Evolutionary conservation across 2,888 invertebrate genomes (phyloP).

Genomic region (Macrosiphum euphorbiae): DNA sequence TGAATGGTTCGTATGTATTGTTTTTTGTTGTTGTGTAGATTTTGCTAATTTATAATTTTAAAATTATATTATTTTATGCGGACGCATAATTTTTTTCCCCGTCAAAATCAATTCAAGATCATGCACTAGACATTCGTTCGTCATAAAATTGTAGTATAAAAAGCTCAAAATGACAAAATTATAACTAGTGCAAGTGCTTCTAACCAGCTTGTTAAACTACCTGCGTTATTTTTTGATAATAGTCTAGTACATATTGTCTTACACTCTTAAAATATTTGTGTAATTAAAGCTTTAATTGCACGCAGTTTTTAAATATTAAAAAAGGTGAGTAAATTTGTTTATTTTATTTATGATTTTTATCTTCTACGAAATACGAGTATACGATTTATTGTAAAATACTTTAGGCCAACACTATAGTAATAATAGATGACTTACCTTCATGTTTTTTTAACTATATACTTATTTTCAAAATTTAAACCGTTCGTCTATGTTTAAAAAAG

Average conservation of each 20-base stretch:
- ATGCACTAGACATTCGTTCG: constrained; percentile 20
- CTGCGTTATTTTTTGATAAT: background rate
- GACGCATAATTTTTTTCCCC: constrained; percentile 70
- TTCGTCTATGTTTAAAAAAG: background rate
- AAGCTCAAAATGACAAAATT: background rate
- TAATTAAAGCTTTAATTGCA: background rate
- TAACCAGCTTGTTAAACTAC: background rate
- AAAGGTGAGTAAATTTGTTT: background rate
- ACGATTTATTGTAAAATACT: background rate
- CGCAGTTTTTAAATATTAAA: background rate
- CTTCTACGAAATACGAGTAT: background rate
- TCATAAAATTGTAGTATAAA: background rate
- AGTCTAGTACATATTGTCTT: background rate
- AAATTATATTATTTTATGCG: constrained; percentile 67
- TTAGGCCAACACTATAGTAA: background rate
- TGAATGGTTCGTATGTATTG: background rate
- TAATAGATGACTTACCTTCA: background rate
- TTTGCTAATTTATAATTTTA: constrained; percentile 47
- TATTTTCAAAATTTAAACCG: background rate
- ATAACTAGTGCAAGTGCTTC: background rate
- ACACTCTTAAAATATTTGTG: background rate
- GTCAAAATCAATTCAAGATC: constrained; percentile 60
- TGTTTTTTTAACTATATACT: background rate
- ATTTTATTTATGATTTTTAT: background rate
- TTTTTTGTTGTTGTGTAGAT: constrained; percentile 8